A percentile compares a stretch with the other conserved stretches of the same genome.
These are phyloP conservation scores for Sebastes oblongus DNA, from an alignment of 2,797 vertebrate genomes.

Conservation along the genomic window DNA sequence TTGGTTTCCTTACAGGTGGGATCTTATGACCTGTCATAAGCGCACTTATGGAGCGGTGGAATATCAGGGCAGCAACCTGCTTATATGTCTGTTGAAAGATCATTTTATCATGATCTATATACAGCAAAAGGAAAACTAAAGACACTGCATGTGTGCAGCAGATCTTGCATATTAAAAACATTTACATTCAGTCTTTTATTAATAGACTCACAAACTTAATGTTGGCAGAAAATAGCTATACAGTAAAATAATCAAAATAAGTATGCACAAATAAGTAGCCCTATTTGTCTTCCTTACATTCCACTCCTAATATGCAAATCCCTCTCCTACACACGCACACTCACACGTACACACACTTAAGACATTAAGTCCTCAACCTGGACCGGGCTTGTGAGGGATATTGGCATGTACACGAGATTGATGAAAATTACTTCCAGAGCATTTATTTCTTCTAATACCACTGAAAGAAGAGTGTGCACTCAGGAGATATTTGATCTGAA, in stretches of 20 bases:
- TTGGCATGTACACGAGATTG: conserved; percentile 89
- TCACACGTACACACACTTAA: conserved; percentile 75
- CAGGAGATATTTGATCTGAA: conserved; percentile 98
- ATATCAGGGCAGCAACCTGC: conserved; percentile 40
- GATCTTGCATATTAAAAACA: neutral
- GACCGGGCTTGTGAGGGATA: conserved; percentile 79
- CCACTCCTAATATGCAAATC: conserved; percentile 49
- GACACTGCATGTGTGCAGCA: neutral
- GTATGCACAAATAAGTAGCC: neutral
- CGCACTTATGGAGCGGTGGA: conserved; percentile 41
- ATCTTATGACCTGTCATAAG: conserved; percentile 77
- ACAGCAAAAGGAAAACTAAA: neutral
- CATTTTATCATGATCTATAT: neutral
- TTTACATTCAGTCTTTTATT: neutral
- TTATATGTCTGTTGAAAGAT: neutral
- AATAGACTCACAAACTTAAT: neutral
- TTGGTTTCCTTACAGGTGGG: conserved; percentile 58
- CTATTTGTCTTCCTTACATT: conserved; percentile 27
- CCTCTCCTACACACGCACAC: conserved; percentile 21
- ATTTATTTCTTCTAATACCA: conserved; percentile 93
- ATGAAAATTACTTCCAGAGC: conserved; percentile 92
- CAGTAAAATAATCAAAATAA: neutral
- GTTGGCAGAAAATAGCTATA: neutral
- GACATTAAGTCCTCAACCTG: conserved; percentile 81
- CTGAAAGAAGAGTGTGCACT: conserved; percentile 88